These are phyloP conservation scores for Desoria tigrina DNA, from an alignment of 2,888 invertebrate genomes.

Conservation along the genomic window DNA sequence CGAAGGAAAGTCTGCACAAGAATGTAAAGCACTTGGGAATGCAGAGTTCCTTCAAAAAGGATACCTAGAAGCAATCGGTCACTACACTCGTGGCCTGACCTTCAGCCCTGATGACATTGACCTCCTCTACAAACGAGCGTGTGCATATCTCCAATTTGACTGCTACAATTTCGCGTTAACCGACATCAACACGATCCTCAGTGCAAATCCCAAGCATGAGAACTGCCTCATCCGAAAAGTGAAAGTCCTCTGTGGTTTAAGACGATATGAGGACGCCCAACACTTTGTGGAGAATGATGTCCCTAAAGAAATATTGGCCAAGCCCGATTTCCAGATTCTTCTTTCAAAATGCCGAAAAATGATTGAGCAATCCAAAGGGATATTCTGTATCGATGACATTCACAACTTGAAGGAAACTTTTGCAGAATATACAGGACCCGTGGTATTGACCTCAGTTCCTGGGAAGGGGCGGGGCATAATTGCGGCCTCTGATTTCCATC, in stretches of 20 bases:
- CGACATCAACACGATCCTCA: slow-evolving; percentile 1
- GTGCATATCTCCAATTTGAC: not conserved
- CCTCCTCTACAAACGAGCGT: not conserved
- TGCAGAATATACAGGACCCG: slow-evolving; percentile 10
- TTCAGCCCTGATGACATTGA: not conserved
- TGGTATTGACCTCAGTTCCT: not conserved
- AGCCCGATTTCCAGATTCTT: not conserved
- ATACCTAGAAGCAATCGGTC: no score
- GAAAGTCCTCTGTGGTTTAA: slow-evolving; percentile 5
- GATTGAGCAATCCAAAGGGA: slow-evolving; percentile 5
- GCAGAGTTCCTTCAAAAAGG: no score
- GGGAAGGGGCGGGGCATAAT: slow-evolving; percentile 13
- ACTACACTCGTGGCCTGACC: no score
- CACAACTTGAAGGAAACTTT: not conserved
- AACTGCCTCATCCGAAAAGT: not conserved
- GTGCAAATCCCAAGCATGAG: not conserved
- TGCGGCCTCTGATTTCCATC: not conserved
- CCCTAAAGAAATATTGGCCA: not conserved
- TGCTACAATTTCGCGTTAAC: not conserved
- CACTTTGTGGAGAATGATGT: not conserved
- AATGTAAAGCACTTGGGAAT: no score
- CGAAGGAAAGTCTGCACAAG: no score
- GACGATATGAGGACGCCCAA: not conserved
- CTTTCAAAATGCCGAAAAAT: not conserved
- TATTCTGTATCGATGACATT: not conserved